phyloP scores from a whole-genome alignment of 2,797 vertebrate species.

The Spheniscus humboldti region DNA sequence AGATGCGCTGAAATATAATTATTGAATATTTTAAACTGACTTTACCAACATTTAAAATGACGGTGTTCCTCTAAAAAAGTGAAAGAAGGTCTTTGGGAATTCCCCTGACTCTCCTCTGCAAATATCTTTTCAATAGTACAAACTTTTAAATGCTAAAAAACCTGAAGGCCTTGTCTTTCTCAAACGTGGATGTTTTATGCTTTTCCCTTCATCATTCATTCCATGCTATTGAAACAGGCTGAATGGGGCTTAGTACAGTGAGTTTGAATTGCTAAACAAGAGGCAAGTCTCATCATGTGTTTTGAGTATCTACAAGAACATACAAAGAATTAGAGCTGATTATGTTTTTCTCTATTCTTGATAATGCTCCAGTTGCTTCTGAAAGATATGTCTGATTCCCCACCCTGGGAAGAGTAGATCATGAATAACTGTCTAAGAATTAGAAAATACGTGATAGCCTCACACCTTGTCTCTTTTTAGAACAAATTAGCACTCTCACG shows the following conservation, averaged over 20 bases:
- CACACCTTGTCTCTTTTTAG: background rate
- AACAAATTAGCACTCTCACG: background rate
- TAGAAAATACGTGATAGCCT: background rate
- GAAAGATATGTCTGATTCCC: conserved; percentile 3
- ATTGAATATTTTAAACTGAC: background rate
- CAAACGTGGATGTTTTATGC: background rate
- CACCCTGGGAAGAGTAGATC: background rate
- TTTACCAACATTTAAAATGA: background rate
- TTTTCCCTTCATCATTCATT: background rate
- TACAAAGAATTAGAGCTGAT: background rate
- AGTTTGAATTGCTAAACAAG: background rate
- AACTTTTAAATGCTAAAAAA: background rate
- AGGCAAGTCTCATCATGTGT: conserved; percentile 9
- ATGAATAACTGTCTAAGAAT: background rate
- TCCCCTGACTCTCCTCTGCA: background rate
- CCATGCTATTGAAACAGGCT: background rate
- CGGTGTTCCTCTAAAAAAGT: background rate
- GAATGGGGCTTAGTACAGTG: background rate
- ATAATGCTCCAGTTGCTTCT: background rate
- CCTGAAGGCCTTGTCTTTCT: background rate
- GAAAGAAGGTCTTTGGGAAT: background rate
- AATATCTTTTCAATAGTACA: background rate
- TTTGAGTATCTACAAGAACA: conserved; percentile 29
- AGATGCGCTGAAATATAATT: background rate
- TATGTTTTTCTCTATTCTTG: background rate